phyloP scores from a whole-genome alignment of 2,797 vertebrate species.

The Taenioides sp. region DNA sequence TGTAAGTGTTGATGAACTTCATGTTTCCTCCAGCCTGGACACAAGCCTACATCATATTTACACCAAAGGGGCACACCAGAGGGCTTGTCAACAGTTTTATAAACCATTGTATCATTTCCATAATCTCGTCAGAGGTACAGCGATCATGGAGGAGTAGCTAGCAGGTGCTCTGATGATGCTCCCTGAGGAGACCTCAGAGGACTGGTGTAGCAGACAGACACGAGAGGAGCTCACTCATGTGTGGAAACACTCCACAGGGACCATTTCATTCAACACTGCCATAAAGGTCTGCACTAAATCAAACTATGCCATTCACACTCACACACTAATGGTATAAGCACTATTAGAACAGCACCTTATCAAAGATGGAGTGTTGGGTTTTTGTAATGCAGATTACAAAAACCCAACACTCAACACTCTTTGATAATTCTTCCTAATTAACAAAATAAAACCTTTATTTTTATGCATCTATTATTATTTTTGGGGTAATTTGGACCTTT shows the following conservation, averaged over 20 bases:
- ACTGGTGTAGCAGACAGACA: slow-evolving; percentile 6
- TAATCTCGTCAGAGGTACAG: slow-evolving; percentile 46
- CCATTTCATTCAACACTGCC: slow-evolving; percentile 28
- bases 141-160: slow-evolving; percentile 36
- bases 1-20: slow-evolving; percentile 1
- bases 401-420: neutral
- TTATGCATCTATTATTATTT: no score
- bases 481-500: no score
- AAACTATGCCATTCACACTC: slow-evolving; percentile 39
- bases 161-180: slow-evolving; percentile 36
- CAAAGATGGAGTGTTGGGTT: slow-evolving; percentile 6
- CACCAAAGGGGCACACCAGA: neutral
- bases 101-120: slow-evolving; percentile 24
- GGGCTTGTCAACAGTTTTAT: slow-evolving; percentile 23
- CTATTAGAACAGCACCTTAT: slow-evolving; percentile 33
- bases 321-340: slow-evolving; percentile 33
- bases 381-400: slow-evolving; percentile 14
- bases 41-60: neutral
- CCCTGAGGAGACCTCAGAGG: slow-evolving; percentile 32
- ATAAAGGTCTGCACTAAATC: slow-evolving; percentile 56
- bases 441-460: no score
- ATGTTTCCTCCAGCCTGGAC: neutral
- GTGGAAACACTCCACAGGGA: slow-evolving; percentile 48
- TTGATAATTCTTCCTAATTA: neutral
- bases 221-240: slow-evolving; percentile 19